phyloP scores from a whole-genome alignment of 2,888 invertebrate species.

The Harmothoe impar region DNA sequence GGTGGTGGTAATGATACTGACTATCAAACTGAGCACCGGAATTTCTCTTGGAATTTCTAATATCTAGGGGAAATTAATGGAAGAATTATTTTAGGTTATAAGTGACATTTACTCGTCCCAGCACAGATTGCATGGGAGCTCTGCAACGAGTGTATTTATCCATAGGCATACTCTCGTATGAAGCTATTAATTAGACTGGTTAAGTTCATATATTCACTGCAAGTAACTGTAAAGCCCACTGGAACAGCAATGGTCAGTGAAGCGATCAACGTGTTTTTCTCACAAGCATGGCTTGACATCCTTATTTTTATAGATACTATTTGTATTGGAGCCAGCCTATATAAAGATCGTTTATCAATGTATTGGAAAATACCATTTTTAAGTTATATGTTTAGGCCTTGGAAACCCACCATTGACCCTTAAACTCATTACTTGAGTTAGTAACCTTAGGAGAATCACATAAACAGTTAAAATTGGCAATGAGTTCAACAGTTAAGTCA shows the following conservation, averaged over 20 bases:
- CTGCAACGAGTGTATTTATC: neutral
- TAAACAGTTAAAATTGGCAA: no score
- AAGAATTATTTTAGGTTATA: neutral
- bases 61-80: neutral
- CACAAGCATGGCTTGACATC: no score
- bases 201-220: neutral
- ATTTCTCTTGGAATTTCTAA: neutral
- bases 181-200: neutral
- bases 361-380: no score
- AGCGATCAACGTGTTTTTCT: neutral
- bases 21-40: neutral
- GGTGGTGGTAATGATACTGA: neutral
- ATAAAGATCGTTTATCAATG: no score
- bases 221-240: neutral
- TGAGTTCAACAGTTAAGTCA: no score
- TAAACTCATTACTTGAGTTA: no score
- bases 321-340: no score
- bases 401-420: no score
- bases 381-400: no score
- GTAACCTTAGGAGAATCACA: no score
- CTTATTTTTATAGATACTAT: no score
- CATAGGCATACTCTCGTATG: neutral
- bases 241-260: neutral
- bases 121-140: neutral
- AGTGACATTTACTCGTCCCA: neutral